These are phyloP conservation scores for Calyptommatus sinebrachiatus DNA, from an alignment of 2,113 vertebrate species.

Conservation along the genomic window DNA sequence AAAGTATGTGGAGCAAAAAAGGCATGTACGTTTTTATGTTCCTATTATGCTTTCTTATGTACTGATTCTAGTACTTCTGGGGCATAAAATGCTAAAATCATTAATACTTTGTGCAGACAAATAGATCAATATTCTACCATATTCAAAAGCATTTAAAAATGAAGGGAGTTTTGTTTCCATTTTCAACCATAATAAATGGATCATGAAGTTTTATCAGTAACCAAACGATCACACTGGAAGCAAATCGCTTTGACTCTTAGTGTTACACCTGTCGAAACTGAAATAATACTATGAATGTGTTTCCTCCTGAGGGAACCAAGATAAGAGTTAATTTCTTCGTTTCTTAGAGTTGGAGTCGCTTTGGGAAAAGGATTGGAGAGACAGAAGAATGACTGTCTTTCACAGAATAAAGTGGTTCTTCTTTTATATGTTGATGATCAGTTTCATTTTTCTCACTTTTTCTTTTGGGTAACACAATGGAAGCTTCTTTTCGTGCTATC, in stretches of 20 bases:
- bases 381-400: constrained; percentile 30
- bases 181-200: constrained; percentile 52
- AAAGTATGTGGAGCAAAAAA: background rate
- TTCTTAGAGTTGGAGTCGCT: constrained; percentile 29
- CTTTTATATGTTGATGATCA: background rate
- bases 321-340: constrained; percentile 46
- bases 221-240: constrained; percentile 41
- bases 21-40: too few relatives aligned
- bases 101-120: constrained; percentile 46
- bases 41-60: too few relatives aligned
- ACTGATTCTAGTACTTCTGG: background rate
- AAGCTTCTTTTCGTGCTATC: background rate
- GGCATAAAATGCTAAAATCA: constrained; percentile 34
- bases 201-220: constrained; percentile 56
- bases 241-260: constrained; percentile 46
- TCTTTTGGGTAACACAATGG: background rate
- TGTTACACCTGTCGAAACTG: constrained; percentile 50
- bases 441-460: background rate
- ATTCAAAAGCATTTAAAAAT: constrained; percentile 44
- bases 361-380: constrained; percentile 43
- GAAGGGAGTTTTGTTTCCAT: constrained; percentile 29
- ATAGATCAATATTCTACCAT: constrained; percentile 61
- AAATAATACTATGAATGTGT: constrained; percentile 36
- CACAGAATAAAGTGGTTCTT: background rate
- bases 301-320: constrained; percentile 36